Base-by-base conservation (phyloP, 1,140 invertebrate species). In the Probaryconus sp. region DNA sequence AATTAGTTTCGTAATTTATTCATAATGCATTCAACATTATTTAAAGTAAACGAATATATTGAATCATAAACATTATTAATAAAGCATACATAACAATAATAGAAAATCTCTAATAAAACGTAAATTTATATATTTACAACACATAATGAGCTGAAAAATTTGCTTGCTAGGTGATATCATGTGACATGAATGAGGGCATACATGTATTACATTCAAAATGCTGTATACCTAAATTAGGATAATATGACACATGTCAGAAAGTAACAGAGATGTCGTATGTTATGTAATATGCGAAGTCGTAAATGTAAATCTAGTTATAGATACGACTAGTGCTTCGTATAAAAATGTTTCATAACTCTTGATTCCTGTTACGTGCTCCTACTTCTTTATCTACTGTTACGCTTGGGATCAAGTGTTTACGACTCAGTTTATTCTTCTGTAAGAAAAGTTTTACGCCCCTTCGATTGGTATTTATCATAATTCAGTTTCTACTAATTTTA, bases 301-400 rank as follows among this genome's bases (percentile, higher is more conserved):
- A 43, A 56, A 56, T 56, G 40, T 45, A 45, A 58, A 58, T 58
- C 53, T 17, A 58, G 40, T 58, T 42, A 42, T 58, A 58, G 53
- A 37, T 56, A 31, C 20, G 13, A 16, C 9, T 33, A 28, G 11
- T 30, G 3, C 21, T 33, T 10, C 11, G 5, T 40, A 53, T 40
- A 53, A 53, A 53, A 40, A 53, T 53, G 24, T 53, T 38, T 40
- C 50, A 53, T 53, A 53, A 53, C 50, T 40, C 35, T 11, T 6
- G 24, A 51, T 37, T 51, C 11, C 47, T 53, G 18, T 53, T 40
- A 53, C 35, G 24, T 53, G 30, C n/a, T 31, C 30, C 30, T 10
- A 5, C 30, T 31, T 5, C n/a, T 10, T 7, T 53, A 53, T 53
- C 33, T 18, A 14, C 33, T 20, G 24, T 53, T 7, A 7, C 21